Base-by-base conservation (phyloP, 1,140 invertebrate species). In the Euglossa dilemma region DNA sequence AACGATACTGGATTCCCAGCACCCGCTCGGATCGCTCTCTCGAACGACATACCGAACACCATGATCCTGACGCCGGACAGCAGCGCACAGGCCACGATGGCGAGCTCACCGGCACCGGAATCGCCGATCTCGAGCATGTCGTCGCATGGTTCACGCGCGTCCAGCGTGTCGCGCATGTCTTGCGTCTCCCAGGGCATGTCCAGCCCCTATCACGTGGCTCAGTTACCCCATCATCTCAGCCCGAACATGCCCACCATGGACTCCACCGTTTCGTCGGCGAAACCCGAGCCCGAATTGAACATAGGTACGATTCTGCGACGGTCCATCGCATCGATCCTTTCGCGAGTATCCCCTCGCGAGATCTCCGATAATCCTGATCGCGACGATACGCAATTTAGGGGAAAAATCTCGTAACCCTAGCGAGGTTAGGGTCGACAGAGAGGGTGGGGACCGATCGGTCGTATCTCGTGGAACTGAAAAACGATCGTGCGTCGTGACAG, bases 271-370 rank as follows among this genome's bases (percentile, higher is more conserved):
- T 95, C 95, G 5, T 95, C 95, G 43, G 94, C 94, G 2, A 94
- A 95, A 86, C 94, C 95, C 1, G 95, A 95, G 82, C 95, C 95
- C 1, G 95, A 96, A 85, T 91, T 96, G 9, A 95, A 95, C 84
- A 95, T 96, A 94, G 95, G 95, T 96, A 94, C 75, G 74, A 61
- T 36, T 20, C 64, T n/a, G n/a, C 11, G 6, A 64, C 6, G n/a
- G n/a, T n/a, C n/a, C n/a, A n/a, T n/a, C n/a, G n/a, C n/a, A n/a
- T n/a, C n/a, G n/a, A n/a, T n/a, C n/a, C n/a, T n/a, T n/a, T n/a
- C n/a, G n/a, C n/a, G n/a, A n/a, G n/a, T n/a, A n/a, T n/a, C n/a
- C n/a, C n/a, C n/a, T n/a, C n/a, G n/a, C n/a, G n/a, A n/a, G n/a
- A n/a, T n/a, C n/a, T n/a, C n/a, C n/a, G n/a, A n/a, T n/a, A n/a